Percentiles rank a stretch among this genome's conserved stretches.
These are phyloP conservation scores for Acanthiza pusilla DNA, from an alignment of 2,797 vertebrate species.

Conservation along the genomic window DNA sequence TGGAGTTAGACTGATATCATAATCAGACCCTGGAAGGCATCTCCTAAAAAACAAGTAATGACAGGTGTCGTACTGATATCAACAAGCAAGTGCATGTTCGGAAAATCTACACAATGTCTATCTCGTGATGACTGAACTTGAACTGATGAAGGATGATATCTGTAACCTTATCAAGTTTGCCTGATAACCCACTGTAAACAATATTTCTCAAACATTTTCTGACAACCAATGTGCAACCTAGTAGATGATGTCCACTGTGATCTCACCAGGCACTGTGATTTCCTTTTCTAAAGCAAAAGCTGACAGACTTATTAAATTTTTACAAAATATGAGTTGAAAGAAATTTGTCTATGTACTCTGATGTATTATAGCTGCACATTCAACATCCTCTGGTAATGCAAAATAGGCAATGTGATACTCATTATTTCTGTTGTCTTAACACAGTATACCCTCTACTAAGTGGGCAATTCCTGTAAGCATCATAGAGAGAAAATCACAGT, in stretches of 20 bases:
- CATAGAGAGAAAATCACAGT: neutral
- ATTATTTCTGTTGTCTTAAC: neutral
- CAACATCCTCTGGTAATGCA: neutral
- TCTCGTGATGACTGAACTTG: conserved; percentile 33
- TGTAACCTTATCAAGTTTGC: conserved; percentile 65
- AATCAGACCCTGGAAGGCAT: conserved; percentile 36
- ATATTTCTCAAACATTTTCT: conserved; percentile 67
- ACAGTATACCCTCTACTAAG: neutral
- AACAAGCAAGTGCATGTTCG: neutral
- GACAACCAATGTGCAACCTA: conserved; percentile 59
- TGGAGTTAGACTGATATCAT: conserved; percentile 16
- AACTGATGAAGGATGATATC: conserved; percentile 60
- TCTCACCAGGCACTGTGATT: conserved; percentile 28
- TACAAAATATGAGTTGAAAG: conserved; percentile 4
- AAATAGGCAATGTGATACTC: neutral
- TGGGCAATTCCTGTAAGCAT: neutral
- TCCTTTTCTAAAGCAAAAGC: conserved; percentile 50
- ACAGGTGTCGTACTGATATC: conserved; percentile 53
- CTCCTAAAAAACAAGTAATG: conserved; percentile 51
- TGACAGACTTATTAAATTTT: conserved; percentile 50
- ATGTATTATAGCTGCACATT: conserved; percentile 6
- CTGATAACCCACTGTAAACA: conserved; percentile 51
- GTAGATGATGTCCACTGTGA: conserved; percentile 62
- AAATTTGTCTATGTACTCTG: conserved; percentile 18
- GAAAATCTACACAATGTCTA: conserved; percentile 49